Base-by-base conservation (phyloP, 64 coral and sea anemone genomes). In the Hydrozoanthus tunicans region DNA sequence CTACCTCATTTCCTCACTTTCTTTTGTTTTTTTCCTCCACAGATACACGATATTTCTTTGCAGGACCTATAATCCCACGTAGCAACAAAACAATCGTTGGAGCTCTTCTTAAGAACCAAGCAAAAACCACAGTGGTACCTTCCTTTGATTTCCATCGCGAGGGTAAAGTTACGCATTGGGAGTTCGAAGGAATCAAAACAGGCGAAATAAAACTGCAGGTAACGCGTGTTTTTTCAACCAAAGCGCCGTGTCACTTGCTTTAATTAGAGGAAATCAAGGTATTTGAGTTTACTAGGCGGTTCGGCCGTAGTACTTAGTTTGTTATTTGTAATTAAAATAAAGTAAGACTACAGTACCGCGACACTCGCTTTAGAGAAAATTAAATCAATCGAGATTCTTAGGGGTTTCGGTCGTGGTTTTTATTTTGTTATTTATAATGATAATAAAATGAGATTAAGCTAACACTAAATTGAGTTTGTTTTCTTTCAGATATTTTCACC, bases 161-260 rank as follows among this genome's bases (percentile, higher is more conserved):
- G 43, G 95, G 95, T 5, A 86, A 59, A 70, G 77, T 96, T 0
- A 94, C 95, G 20, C 92, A 96, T n/a, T 96, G 89, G 92, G 95
- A 96, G 59, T 96, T 94, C 90, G 95, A 94, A 73, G 92, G 54
- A 77, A 78, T 91, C 26, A 94, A 96, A 66, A 52, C 27, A 51
- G 94, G 94, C 17, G 63, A 79, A 56, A 51, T 96, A 1, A 93
- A 24, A 65, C 77, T 96, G 10, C 86, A 86, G 91, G 94, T 92
- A 65, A 17, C 77, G 15, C 62, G 27, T 12, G 4, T 43, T 43
- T 43, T 43, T 43, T 43, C 32, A 43, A 43, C 32, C 32, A 43
- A 43, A 43, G 32, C 32, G 32, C 32, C 32, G 32, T 43, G 0
- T 43, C 32, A 43, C 32, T 43, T 2, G 32, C 32, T 43, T 43